phyloP scores from a whole-genome alignment of 2,888 invertebrate species.

The Andrena dorsata region DNA sequence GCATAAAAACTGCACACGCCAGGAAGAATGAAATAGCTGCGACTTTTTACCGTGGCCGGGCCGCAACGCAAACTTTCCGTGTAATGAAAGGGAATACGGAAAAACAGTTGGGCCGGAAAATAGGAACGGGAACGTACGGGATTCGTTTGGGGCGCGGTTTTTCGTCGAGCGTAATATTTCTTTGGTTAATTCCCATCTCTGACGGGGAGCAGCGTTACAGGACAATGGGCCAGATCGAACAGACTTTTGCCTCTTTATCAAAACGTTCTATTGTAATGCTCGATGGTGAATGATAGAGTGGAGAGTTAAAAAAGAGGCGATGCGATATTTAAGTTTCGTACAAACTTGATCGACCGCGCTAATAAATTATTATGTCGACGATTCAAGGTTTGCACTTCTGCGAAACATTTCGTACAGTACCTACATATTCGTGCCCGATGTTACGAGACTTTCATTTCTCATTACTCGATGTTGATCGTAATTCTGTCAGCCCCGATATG shows the following conservation, averaged over 20 bases:
- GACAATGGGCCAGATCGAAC: background rate
- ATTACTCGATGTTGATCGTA: background rate
- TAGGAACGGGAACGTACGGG: slow-evolving; percentile 14
- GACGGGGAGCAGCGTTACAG: background rate
- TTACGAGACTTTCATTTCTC: background rate
- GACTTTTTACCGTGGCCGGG: slow-evolving; percentile 24
- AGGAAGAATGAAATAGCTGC: slow-evolving; percentile 30
- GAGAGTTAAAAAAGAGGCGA: no score
- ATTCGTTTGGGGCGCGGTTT: slow-evolving; percentile 30
- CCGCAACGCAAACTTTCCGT: slow-evolving; percentile 30
- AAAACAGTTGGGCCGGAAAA: slow-evolving; percentile 37
- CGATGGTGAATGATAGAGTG: no score
- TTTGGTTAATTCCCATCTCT: slow-evolving; percentile 14
- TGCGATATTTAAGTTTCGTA: no score
- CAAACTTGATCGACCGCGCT: background rate
- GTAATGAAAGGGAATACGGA: slow-evolving; percentile 33
- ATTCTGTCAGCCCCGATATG: background rate
- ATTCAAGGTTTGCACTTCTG: background rate
- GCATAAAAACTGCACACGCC: slow-evolving; percentile 31
- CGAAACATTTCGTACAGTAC: background rate
- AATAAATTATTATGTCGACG: background rate
- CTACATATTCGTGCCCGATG: background rate
- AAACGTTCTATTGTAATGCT: background rate
- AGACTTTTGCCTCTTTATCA: background rate
- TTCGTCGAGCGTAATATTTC: slow-evolving; percentile 4